Conservation (phyloP, 1,140 invertebrate genomes). For the Hyles vespertilio region DNA sequence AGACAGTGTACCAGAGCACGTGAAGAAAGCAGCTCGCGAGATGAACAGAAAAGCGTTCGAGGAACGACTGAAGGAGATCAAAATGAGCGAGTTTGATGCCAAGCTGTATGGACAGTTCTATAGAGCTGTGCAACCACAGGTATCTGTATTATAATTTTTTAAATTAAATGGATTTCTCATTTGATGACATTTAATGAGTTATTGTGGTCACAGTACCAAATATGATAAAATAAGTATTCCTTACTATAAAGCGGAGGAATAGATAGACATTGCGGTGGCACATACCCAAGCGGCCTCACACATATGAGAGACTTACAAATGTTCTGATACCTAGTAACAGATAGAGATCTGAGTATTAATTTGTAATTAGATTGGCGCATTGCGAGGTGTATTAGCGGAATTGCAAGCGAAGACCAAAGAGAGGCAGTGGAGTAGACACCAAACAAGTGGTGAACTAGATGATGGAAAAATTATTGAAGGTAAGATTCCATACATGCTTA, state of each 20-base stretch:
- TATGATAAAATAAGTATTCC: too few species aligned
- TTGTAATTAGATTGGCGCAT: constrained; percentile 73
- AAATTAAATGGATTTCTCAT: too few species aligned
- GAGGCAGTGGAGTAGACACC: constrained; percentile 93
- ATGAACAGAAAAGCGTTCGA: constrained; percentile 95
- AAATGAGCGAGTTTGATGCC: constrained; percentile 96
- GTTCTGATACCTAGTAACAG: too few species aligned
- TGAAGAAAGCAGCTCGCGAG: constrained; percentile 91
- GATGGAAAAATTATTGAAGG: constrained; percentile 97
- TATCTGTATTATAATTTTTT: too few species aligned
- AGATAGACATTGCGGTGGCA: too few species aligned
- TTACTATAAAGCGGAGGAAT: too few species aligned
- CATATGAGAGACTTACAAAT: too few species aligned
- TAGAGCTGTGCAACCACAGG: constrained; percentile 85
- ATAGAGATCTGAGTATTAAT: too few species aligned
- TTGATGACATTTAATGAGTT: too few species aligned
- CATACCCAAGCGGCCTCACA: too few species aligned
- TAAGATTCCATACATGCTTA: constrained; percentile 18
- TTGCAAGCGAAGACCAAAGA: constrained; percentile 95
- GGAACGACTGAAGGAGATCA: constrained; percentile 92
- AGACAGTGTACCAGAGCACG: constrained; percentile 91
- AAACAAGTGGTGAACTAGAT: constrained; percentile 96
- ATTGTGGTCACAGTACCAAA: too few species aligned
- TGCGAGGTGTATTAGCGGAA: constrained; percentile 81
- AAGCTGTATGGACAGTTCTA: constrained; percentile 90